Conservation (phyloP, 2,888 invertebrate species). For the Homarus gammarus region DNA sequence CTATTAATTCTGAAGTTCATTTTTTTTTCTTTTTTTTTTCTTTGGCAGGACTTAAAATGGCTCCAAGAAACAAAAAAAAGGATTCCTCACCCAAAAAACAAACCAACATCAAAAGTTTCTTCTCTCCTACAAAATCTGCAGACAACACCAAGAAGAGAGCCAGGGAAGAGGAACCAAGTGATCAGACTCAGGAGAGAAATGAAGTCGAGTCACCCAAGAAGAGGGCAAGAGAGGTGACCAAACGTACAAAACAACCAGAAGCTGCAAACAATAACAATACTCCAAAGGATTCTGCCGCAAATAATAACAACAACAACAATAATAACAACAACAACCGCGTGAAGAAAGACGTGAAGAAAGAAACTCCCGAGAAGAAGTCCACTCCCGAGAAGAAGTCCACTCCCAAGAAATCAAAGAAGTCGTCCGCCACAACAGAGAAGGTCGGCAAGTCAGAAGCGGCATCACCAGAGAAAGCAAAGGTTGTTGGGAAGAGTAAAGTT, state of each 20-base stretch:
- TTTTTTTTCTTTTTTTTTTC: conserved; percentile 2
- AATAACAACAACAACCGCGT: conserved; percentile 53
- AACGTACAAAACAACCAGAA: too few relatives aligned
- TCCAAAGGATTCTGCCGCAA: background rate
- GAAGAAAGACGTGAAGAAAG: conserved; percentile 22
- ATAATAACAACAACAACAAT: conserved; percentile 54
- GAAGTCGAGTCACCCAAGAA: conserved; percentile 26
- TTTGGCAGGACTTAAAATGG: background rate
- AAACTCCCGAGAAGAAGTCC: background rate
- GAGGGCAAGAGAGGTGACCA: conserved; percentile 5
- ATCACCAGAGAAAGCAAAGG: background rate
- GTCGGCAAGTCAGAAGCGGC: background rate
- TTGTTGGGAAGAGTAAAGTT: background rate
- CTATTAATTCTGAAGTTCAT: too few relatives aligned
- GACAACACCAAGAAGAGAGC: background rate
- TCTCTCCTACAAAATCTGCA: background rate
- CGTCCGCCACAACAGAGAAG: background rate
- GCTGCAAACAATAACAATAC: conserved; percentile 12
- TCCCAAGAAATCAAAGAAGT: background rate
- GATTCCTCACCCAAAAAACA: conserved; percentile 5
- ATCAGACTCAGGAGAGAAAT: background rate
- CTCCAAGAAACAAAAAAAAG: conserved; percentile 39
- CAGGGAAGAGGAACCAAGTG: background rate
- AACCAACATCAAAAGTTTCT: conserved; percentile 12
- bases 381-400: background rate